Base-by-base conservation (phyloP, 2,888 invertebrate genomes). In the Syrista parreyssii region DNA sequence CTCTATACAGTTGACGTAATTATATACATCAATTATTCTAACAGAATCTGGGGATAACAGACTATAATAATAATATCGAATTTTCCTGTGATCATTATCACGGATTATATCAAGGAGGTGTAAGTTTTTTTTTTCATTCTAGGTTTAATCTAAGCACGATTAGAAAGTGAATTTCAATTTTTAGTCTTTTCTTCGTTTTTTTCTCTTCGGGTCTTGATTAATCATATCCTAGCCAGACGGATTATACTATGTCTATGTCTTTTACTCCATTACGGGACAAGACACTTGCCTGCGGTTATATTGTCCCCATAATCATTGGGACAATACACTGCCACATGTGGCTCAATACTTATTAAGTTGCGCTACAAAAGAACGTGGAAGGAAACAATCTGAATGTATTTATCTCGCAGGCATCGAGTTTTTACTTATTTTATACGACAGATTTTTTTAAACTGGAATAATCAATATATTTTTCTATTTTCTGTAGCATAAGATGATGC, bases 291-390 rank as follows among this genome's bases (percentile, higher is more conserved):
- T 55, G 55, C 55, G 55, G 55, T 55, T 23, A 55, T 55, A 9
- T 55, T 55, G 55, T 23, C 23, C 23, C 55, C 23, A 55, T 55
- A 55, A 55, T 55, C 55, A 83, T 85, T 85, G 82, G 81, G 82
- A 87, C 82, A 86, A 84, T 85, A 87, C 89, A 89, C 89, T 90
- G 90, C 89, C 89, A 84, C 86, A 85, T 84, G 83, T 87, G 89
- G 89, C 90, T 89, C 89, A 89, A 90, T 88, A 89, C 85, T 88
- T 86, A 79, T 79, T 87, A 87, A 87, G 85, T 84, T 85, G 83
- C 82, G 83, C 81, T 81, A 81, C 82, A 84, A 84, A 86, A 83
- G 74, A 87, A 87, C 87, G 88, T 85, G 86, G 86, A 84, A 86
- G 86, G 85, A 80, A 87, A 84, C 15, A 79, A 82, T 82, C 82